Percentiles rank a stretch among this genome's conserved stretches.
Conservation (phyloP, 1,140 invertebrate species). For the Leucophenga varia region DNA sequence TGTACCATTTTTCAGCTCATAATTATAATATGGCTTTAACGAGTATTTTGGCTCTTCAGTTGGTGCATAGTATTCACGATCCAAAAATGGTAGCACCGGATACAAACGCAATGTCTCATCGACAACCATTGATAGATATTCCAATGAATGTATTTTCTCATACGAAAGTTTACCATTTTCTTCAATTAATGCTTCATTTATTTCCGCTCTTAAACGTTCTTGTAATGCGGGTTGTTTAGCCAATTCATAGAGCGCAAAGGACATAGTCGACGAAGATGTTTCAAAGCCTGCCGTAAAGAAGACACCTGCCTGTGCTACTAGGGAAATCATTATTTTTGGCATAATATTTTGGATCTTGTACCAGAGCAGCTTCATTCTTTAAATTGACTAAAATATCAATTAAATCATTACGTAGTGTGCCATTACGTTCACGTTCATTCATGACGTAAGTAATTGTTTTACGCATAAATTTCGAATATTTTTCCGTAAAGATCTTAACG, state of each 20-base stretch:
- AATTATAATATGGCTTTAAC: constrained; percentile 38
- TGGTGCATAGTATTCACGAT: constrained; percentile 28
- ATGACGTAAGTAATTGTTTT: constrained; percentile 47
- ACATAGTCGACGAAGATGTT: constrained; percentile 71
- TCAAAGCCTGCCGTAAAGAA: constrained; percentile 78
- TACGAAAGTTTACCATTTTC: constrained; percentile 62
- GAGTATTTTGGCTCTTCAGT: constrained; percentile 24
- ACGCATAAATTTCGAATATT: constrained; percentile 42
- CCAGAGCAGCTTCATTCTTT: constrained; percentile 32
- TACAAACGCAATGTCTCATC: constrained; percentile 56
- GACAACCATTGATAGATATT: constrained; percentile 64
- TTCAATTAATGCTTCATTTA: constrained; percentile 58
- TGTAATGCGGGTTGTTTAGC: constrained; percentile 70
- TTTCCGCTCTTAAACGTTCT: constrained; percentile 65
- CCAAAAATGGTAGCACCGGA: constrained; percentile 41
- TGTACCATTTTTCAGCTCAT: constrained; percentile 31
- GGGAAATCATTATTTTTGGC: constrained; percentile 57
- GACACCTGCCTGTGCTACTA: constrained; percentile 68
- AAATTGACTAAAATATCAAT: constrained; percentile 57
- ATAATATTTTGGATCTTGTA: constrained; percentile 26
- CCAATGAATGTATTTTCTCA: constrained; percentile 64
- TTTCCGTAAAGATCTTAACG: constrained; percentile 30
- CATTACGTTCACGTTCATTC: constrained; percentile 37
- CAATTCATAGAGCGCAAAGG: constrained; percentile 68
- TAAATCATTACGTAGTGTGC: constrained; percentile 51